phyloP scores from a whole-genome alignment of 2,797 vertebrate species.

The Neoniphon sammara region DNA sequence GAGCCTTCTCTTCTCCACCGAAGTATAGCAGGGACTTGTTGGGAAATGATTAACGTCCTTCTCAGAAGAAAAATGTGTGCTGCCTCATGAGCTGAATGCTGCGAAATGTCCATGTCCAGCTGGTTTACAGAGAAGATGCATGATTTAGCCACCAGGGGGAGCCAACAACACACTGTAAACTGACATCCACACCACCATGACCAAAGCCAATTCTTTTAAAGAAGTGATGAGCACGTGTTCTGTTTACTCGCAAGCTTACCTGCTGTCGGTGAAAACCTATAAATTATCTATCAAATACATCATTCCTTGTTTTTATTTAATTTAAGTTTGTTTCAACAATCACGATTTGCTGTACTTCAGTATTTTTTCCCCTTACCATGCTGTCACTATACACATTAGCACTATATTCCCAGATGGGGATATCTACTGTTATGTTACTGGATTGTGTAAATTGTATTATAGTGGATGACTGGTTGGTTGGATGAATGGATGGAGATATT shows the following conservation, averaged over 20 bases:
- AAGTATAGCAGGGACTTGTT: conserved; percentile 83
- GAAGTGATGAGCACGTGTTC: conserved; percentile 26
- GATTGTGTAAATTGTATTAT: conserved; percentile 28
- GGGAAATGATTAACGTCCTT: neutral
- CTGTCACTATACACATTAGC: conserved; percentile 54
- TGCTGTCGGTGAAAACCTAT: conserved; percentile 51
- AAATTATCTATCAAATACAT: conserved; percentile 33
- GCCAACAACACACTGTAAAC: conserved; percentile 37
- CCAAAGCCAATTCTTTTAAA: conserved; percentile 45
- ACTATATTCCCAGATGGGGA: conserved; percentile 27
- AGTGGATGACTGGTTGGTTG: conserved; percentile 27
- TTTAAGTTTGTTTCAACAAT: conserved; percentile 36
- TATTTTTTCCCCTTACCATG: conserved; percentile 5
- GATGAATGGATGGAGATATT: conserved; percentile 22
- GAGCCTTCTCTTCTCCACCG: conserved; percentile 93
- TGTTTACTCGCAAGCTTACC: conserved; percentile 43
- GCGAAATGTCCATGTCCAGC: conserved; percentile 27
- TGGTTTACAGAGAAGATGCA: conserved; percentile 38
- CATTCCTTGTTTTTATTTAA: conserved; percentile 52
- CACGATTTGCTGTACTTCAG: conserved; percentile 41
- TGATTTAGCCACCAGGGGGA: conserved; percentile 71
- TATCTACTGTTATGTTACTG: conserved; percentile 39
- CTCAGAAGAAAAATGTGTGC: conserved; percentile 22
- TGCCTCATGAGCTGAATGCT: conserved; percentile 33
- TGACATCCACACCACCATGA: conserved; percentile 66